Percentiles rank a stretch among this genome's conserved stretches.
Evolutionary conservation across 2,113 vertebrate species (phyloP).

Genomic region (Vulpes ferrilata): DNA sequence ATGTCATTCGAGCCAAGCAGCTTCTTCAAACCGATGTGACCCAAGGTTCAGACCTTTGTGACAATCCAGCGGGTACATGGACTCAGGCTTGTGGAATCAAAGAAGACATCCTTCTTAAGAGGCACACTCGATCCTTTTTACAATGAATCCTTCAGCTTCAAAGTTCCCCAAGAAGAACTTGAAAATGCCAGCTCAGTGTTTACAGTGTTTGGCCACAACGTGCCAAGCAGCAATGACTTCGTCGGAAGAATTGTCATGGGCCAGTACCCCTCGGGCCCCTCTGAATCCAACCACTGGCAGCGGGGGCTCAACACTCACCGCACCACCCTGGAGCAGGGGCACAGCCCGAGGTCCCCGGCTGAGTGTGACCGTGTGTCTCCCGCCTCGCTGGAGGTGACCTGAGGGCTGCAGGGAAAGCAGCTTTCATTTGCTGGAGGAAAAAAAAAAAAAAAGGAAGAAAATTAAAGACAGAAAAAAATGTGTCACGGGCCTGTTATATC

Average conservation of each 20-base stretch:
- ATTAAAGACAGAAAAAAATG: neutral
- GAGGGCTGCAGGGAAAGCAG: conserved; percentile 64
- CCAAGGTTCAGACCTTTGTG: conserved; percentile 96
- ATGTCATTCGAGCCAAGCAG: conserved; percentile 95
- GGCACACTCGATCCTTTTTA: conserved; percentile 95
- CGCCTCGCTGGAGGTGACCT: conserved; percentile 93
- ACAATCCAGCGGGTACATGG: conserved; percentile 94
- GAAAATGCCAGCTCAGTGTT: conserved; percentile 94
- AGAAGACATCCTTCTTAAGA: conserved; percentile 94
- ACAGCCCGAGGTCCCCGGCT: conserved; percentile 93
- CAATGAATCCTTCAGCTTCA: conserved; percentile 95
- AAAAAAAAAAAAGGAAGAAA: neutral
- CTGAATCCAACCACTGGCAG: conserved; percentile 93
- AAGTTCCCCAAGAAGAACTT: conserved; percentile 92
- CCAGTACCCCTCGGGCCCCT: conserved; percentile 92
- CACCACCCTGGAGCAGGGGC: conserved; percentile 94
- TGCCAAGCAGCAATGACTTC: conserved; percentile 96
- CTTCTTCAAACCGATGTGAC: conserved; percentile 96
- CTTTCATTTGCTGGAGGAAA: fast-evolving
- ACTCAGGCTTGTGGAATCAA: conserved; percentile 93
- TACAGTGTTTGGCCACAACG: conserved; percentile 93
- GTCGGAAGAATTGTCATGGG: conserved; percentile 93
- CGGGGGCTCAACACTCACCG: conserved; percentile 90
- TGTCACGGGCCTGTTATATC: conserved; percentile 18
- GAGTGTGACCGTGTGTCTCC: conserved; percentile 94